Percentiles rank a stretch among this genome's conserved stretches.
phyloP scores from a whole-genome alignment of 2,888 invertebrate genomes.

The Hypselothyrea guttata region DNA sequence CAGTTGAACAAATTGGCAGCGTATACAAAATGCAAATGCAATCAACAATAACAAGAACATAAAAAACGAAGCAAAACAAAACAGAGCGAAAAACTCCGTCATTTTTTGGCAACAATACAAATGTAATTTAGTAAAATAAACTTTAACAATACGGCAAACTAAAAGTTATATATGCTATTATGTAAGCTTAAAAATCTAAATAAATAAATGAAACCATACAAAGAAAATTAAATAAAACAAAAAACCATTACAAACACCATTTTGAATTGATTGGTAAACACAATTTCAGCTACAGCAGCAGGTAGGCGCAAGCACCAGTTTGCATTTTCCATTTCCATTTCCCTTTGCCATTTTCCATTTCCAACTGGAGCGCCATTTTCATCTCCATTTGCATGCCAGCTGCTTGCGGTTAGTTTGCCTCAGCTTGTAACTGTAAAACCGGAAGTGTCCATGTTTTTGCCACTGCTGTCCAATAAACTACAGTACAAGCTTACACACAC shows the following conservation, averaged over 20 bases:
- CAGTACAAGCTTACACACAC: slow-evolving; percentile 16
- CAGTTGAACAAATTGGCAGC: slow-evolving; percentile 47
- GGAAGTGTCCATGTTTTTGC: slow-evolving; percentile 28
- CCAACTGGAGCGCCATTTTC: slow-evolving; percentile 11
- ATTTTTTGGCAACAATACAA: slow-evolving; percentile 49
- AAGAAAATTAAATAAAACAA: slow-evolving; percentile 10
- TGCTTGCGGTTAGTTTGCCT: slow-evolving; percentile 14
- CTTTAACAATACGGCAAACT: slow-evolving; percentile 54
- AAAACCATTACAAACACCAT: slow-evolving; percentile 9
- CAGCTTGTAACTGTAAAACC: slow-evolving; percentile 23
- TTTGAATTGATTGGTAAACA: slow-evolving; percentile 27
- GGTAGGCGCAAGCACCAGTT: background rate
- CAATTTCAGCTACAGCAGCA: background rate
- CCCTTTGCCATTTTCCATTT: background rate
- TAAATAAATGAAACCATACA: slow-evolving; percentile 48
- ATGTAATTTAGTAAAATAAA: slow-evolving; percentile 74
- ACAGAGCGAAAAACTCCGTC: background rate
- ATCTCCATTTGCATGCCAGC: background rate
- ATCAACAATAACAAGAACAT: slow-evolving; percentile 46
- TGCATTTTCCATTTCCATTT: background rate
- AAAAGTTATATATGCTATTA: slow-evolving; percentile 71
- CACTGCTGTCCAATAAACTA: slow-evolving; percentile 24
- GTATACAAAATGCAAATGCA: slow-evolving; percentile 45
- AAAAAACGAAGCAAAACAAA: slow-evolving; percentile 8
- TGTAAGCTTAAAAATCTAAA: slow-evolving; percentile 69